A percentile compares a stretch with the other conserved stretches of the same genome.
Conservation (phyloP, 2,888 invertebrate species). For the Drosophila dives region DNA sequence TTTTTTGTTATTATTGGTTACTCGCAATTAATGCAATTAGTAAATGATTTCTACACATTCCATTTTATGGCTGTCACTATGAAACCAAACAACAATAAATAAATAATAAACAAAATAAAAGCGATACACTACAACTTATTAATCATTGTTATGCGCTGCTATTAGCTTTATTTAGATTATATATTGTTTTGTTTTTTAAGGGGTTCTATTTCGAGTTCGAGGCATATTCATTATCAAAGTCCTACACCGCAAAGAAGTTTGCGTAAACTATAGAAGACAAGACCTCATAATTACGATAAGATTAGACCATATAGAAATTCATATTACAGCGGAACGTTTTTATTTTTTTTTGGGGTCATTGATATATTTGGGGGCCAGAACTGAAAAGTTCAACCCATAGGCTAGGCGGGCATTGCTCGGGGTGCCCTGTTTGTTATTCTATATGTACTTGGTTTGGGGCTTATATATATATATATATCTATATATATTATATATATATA, state of each 20-base stretch:
- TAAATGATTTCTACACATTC: slow-evolving; percentile 66
- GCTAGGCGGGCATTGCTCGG: slow-evolving; percentile 37
- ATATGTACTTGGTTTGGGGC: slow-evolving; percentile 23
- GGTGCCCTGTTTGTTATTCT: slow-evolving; percentile 25
- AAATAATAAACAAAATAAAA: slow-evolving; percentile 25
- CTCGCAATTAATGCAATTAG: slow-evolving; percentile 69
- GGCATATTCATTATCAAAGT: slow-evolving; percentile 35
- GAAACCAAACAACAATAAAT: slow-evolving; percentile 9
- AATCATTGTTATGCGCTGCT: slow-evolving; percentile 20
- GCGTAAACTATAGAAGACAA: slow-evolving; percentile 11
- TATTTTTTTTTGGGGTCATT: slow-evolving; percentile 40
- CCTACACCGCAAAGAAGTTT: slow-evolving; percentile 6
- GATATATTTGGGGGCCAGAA: slow-evolving; percentile 52
- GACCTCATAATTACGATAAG: slow-evolving; percentile 35
- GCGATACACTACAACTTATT: slow-evolving; percentile 7
- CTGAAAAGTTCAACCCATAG: slow-evolving; percentile 41
- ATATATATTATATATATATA: not conserved
- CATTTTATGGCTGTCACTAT: slow-evolving; percentile 35
- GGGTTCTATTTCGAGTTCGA: slow-evolving; percentile 37
- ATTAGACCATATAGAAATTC: slow-evolving; percentile 34
- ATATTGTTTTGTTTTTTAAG: slow-evolving; percentile 14
- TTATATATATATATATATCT: not conserved
- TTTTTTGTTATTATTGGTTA: slow-evolving; percentile 25
- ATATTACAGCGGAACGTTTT: slow-evolving; percentile 50
- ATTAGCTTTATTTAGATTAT: slow-evolving; percentile 33